Evolutionary conservation across 2,113 vertebrate genomes (phyloP), one percentile per base, ranked within the genome.

Genomic region (Chlorodrepanis virens): DNA sequence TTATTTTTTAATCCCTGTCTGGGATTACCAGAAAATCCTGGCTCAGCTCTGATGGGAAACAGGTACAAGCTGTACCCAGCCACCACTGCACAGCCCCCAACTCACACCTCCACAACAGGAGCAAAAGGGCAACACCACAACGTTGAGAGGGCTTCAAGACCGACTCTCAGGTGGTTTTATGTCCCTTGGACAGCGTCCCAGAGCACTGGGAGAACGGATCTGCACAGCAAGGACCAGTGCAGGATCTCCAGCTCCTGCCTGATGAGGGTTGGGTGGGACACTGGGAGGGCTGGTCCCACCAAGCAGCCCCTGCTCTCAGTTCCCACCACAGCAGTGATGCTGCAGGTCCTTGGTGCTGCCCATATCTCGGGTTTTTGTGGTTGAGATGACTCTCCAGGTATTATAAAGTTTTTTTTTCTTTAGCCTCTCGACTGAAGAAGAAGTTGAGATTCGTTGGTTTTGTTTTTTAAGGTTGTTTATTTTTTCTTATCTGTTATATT

Each of bases 51-150:
- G 98, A 99, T 75, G 98, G 98, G 85, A 98, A 97, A 94, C 70
- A 97, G 94, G 98, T 99, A 96, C 99, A 99, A 98, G 98, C 97
- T 0, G 98, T 99, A 92, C 99, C 97, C 98, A 98, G 98, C 97
- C 80, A 97, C 98, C 84, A 97, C 97, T 50, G 97, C 93, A 49
- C 98, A 99, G 93, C 96, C 98, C 37, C 94, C 97, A 44, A 93
- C 96, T 65, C 98, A 95, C 97, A 98, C 84, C 97, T 98, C 94
- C 97, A 94, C 42, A 54, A 98, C 40, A 98, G 97, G 35, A 99
- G 99, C 78, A 89, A 95, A 91, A 98, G 96, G 42, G 78, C 74
- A 82, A 94, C 96, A n/a, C 83, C 39, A 1, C 93, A 31, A 88
- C 17, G 20, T 6, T 68, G 72, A 79, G 60, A 63, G 22, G 24